phyloP scores from a whole-genome alignment of 2,113 vertebrate genomes.

The Trochalopteron elliotii region DNA sequence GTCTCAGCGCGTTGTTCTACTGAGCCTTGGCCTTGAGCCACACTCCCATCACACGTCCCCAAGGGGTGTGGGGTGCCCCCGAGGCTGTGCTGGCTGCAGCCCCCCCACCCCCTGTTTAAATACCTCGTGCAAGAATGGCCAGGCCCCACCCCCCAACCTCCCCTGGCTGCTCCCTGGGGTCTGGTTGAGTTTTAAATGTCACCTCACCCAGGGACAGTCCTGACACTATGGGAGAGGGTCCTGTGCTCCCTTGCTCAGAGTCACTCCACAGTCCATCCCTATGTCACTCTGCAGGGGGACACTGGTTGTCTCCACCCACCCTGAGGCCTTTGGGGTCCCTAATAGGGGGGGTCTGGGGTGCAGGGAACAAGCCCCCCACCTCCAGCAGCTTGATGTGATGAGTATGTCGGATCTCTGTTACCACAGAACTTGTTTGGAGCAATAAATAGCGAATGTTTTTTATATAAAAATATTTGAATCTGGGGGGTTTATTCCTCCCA shows the following conservation, averaged over 20 bases:
- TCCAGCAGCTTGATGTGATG: background rate
- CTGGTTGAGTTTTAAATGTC: background rate
- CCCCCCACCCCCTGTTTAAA: background rate
- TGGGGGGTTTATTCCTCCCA: background rate
- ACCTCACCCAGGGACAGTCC: background rate
- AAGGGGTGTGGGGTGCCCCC: rapidly evolving
- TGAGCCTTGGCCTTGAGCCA: slow-evolving; percentile 1
- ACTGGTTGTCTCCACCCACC: background rate
- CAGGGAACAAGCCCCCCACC: rapidly evolving
- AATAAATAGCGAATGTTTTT: slow-evolving; percentile 4
- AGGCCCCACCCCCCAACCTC: rapidly evolving
- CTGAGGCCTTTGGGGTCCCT: background rate
- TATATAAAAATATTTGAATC: background rate
- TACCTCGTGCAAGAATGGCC: slow-evolving; percentile 8
- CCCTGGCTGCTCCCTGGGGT: background rate
- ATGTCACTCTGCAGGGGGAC: background rate
- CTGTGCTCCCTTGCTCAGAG: background rate
- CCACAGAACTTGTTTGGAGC: background rate
- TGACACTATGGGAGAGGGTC: rapidly evolving
- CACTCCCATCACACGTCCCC: background rate
- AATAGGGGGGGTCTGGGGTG: too few relatives aligned
- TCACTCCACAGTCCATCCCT: background rate
- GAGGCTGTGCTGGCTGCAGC: slow-evolving; percentile 5
- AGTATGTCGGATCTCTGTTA: background rate
- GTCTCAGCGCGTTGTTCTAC: background rate